Conservation (phyloP, 2,888 invertebrate species). For the Clusia tigrina region DNA sequence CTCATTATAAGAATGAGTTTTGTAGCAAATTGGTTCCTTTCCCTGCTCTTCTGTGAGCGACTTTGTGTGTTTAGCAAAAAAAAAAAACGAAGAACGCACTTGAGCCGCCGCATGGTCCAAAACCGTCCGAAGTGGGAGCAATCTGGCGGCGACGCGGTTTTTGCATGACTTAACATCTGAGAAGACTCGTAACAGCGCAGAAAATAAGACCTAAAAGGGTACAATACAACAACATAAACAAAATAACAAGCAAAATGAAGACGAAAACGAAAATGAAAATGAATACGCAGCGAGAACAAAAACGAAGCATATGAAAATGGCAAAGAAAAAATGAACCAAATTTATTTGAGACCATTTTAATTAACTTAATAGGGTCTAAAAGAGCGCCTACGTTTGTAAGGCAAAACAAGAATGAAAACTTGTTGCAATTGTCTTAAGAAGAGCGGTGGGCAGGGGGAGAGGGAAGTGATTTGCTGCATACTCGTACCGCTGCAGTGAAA, state of each 20-base stretch:
- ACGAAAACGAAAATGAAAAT: neutral
- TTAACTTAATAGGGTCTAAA: conserved; percentile 10
- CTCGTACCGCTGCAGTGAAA: neutral
- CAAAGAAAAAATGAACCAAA: neutral
- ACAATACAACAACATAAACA: neutral
- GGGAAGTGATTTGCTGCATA: neutral
- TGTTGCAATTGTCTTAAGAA: conserved; percentile 3
- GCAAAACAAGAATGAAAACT: conserved; percentile 6
- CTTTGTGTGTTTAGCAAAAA: conserved; percentile 32
- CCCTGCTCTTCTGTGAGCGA: too few species aligned
- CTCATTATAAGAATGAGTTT: conserved; percentile 22
- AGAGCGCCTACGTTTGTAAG: neutral
- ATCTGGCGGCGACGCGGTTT: conserved; percentile 7
- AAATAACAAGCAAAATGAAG: neutral
- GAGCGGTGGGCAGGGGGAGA: neutral
- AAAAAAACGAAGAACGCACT: conserved; percentile 34
- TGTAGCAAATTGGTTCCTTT: conserved; percentile 14
- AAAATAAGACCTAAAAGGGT: neutral
- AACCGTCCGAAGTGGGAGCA: conserved; percentile 1
- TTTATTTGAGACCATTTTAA: conserved; percentile 10
- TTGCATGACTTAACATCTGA: neutral
- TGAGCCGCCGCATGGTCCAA: neutral
- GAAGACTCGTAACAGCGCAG: too few species aligned
- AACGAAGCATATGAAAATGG: neutral
- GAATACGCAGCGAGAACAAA: neutral